Evolutionary conservation across 53 echinoderm and acorn worm genomes (phyloP).

Genomic region (Temnopleurus reevesii): DNA sequence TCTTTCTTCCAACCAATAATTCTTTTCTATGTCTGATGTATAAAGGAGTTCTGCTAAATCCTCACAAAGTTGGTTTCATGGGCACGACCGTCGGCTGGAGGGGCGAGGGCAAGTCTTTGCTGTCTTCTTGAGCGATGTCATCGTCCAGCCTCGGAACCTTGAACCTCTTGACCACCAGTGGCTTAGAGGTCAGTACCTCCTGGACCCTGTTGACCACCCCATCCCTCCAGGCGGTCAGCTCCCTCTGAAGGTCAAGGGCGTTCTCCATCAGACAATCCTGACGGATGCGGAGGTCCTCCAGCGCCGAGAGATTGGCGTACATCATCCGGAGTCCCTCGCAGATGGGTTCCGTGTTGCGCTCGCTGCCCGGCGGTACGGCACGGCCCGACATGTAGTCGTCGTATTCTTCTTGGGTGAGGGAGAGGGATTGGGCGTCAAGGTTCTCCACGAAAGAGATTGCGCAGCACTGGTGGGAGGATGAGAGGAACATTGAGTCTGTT

Average conservation of each 20-base stretch:
- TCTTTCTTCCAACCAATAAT: too few relatives aligned
- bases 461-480: constrained; percentile 73
- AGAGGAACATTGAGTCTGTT: neutral
- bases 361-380: constrained; percentile 77
- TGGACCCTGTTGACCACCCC: constrained; percentile 71
- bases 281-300: constrained; percentile 84
- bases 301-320: constrained; percentile 88
- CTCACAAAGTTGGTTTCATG: neutral
- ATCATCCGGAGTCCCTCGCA: constrained; percentile 91
- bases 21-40: too few relatives aligned
- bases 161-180: constrained; percentile 73
- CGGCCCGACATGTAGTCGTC: constrained; percentile 94
- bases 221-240: constrained; percentile 85
- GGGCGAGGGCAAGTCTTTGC: constrained; percentile 58
- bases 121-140: constrained; percentile 58
- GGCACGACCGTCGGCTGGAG: constrained; percentile 57
- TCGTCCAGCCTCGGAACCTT: constrained; percentile 78
- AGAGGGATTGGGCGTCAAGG: constrained; percentile 91
- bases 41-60: neutral
- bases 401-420: constrained; percentile 88
- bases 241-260: constrained; percentile 75
- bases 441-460: constrained; percentile 97
- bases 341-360: constrained; percentile 73
- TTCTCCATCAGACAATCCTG: constrained; percentile 91
- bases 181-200: constrained; percentile 84